Evolutionary conservation across 1,140 invertebrate genomes (phyloP), one percentile per base, ranked within the genome.

Genomic region (Lepidurus apus): DNA sequence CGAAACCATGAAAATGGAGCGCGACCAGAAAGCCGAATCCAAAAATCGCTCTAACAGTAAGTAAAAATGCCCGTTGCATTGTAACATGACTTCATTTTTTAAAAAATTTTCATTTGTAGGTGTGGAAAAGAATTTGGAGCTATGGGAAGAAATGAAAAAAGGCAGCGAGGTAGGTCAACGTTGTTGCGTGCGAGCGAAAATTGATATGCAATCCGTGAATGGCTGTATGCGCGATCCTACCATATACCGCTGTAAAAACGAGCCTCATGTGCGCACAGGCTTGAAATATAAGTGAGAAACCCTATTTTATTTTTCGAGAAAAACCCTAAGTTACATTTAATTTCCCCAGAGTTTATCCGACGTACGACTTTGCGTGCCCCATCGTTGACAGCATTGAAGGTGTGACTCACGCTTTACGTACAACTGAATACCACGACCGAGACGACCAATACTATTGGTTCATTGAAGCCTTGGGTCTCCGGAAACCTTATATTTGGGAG

Each of bases 331-430:
- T 21, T 81, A 45, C 0, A 34, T 34, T 78, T 81, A 17, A 80
- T 81, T 80, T 83, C 89, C 85, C 3, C 84, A 98, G 96, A 83
- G 97, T 98, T 5, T 99, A 99, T 87, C 98, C 98, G 42, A 99
- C 98, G 0, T 99, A 99, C 84, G 98, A 99, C 87, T 99, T 99
- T 88, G 97, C 98, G 1, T 99, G 98, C 86, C 98, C 98, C 5
- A 98, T 99, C 83, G 97, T 99, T 4, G 98, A 99, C 86, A 92
- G 95, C 75, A 88, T 99, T 74, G 98, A 99, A 88, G 93, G 93
- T 78, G 96, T 99, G 7, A 99, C 98, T 0, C 98, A 99, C 85
- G 95, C 96, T 6, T 86, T 99, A 47, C 89, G 98, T 79, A 99
- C 98, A 0, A 99, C 96, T 84, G 98, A 99, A 86, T 99, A 99